Evolutionary conservation across 2,113 vertebrate genomes (phyloP), one percentile per base, ranked within the genome.

Genomic region (Alethe castanea): DNA sequence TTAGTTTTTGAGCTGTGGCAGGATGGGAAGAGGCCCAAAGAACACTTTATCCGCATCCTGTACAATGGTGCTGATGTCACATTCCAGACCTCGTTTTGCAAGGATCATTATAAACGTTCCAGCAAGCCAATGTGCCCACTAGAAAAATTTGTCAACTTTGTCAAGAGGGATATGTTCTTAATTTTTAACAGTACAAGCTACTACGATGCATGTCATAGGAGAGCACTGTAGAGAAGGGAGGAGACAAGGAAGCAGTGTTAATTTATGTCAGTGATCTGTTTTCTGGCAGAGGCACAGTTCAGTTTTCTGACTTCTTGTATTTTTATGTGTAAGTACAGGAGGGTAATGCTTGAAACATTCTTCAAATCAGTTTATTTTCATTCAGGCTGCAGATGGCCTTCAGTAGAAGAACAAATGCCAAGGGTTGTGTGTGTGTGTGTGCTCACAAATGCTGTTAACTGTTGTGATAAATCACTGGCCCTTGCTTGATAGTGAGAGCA

Each of bases 1-100:
- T 95, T 99, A 60, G 98, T 99, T 80, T 99, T 99, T 73, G 99
- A 99, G 97, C 95, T 99, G 72, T 99, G 99, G 99, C 98, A 98
- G 84, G 98, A 99, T 91, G 98, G 96, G 40, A 97, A 98, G 42
- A 98, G 97, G 89, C 96, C 97, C 94, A 90, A 94, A 15, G 97
- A 98, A 59, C 96, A 98, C 74, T 98, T 98, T 19, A 90, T 99
- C 79, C 98, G 99, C 70, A 97, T 99, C 64, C 98, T 99, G 33
- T 99, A 99, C 93, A 98, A 99, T 1, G 99, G 99, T 1, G 98
- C 98, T 19, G 99, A 99, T 31, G 98, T 99, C 96, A 99, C 99
- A 8, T 99, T 98, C 97, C 98, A 98, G 88, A 99, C 99, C 25
- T 95, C 98, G 0, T 99, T 99, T 96, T 99, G 99, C 94, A 98